Conservation (phyloP, 2,888 invertebrate species). For the Helicoverpa assulta region DNA sequence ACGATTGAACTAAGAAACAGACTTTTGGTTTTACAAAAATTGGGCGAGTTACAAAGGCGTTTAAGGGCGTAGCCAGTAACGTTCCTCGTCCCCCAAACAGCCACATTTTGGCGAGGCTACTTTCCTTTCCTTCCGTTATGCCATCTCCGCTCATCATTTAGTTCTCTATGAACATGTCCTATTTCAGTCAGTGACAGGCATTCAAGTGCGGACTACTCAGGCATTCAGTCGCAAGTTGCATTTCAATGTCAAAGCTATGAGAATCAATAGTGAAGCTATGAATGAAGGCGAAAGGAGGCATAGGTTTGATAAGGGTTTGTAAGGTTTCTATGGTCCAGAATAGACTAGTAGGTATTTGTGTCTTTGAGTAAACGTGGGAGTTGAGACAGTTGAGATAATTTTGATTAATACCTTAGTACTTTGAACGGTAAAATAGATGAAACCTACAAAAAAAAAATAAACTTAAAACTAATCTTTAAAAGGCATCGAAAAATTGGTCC, state of each 20-base stretch:
- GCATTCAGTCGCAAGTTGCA: conserved; percentile 52
- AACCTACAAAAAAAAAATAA: too few relatives aligned
- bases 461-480: too few relatives aligned
- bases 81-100: too few relatives aligned
- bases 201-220: conserved; percentile 37
- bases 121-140: too few relatives aligned
- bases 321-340: conserved; percentile 20
- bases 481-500: too few relatives aligned
- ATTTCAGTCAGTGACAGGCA: conserved; percentile 53
- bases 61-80: too few relatives aligned
- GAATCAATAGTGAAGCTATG: conserved; percentile 45
- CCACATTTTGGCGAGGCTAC: too few relatives aligned
- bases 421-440: neutral
- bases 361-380: neutral
- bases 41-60: too few relatives aligned
- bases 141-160: too few relatives aligned
- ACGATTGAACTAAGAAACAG: too few relatives aligned
- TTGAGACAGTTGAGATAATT: neutral
- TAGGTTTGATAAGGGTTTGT: conserved; percentile 47
- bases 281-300: conserved; percentile 35
- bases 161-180: conserved; percentile 14
- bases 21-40: too few relatives aligned
- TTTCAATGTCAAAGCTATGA: conserved; percentile 49
- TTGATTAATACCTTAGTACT: neutral
- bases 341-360: neutral